phyloP scores from a whole-genome alignment of 2,888 invertebrate species.

The Aricia artaxerxes region DNA sequence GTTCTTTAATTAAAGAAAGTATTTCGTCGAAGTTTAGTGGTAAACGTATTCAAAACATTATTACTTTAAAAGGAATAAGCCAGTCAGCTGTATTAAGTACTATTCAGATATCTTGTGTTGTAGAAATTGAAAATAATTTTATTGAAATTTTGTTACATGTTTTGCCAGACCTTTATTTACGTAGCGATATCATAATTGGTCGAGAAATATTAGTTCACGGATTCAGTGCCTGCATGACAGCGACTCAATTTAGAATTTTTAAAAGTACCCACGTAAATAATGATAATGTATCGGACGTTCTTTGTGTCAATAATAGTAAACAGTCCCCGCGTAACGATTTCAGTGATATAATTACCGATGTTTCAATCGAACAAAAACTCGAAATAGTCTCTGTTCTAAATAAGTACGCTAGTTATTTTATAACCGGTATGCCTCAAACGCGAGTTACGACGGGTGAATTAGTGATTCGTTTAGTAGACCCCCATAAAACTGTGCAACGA shows the following conservation, averaged over 20 bases:
- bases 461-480: slow-evolving; percentile 27
- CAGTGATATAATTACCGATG: background rate
- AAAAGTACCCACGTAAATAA: too few species aligned
- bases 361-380: background rate
- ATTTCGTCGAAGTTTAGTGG: background rate
- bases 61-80: background rate
- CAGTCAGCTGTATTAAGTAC: background rate
- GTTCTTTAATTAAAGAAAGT: background rate
- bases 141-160: slow-evolving; percentile 36
- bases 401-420: slow-evolving; percentile 13
- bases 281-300: background rate
- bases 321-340: background rate
- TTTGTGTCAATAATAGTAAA: background rate
- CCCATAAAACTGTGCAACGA: too few species aligned
- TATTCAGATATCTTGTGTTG: slow-evolving; percentile 23
- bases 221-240: too few species aligned
- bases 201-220: too few species aligned
- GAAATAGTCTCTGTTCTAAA: background rate
- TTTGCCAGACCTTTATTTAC: too few species aligned
- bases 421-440: slow-evolving; percentile 20
- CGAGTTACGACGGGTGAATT: slow-evolving; percentile 30
- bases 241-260: too few species aligned
- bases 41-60: background rate
- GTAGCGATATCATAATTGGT: too few species aligned
- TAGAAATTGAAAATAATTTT: slow-evolving; percentile 28